Conservation (phyloP, 2,888 invertebrate genomes). For the Hirtodrosophila confusa region DNA sequence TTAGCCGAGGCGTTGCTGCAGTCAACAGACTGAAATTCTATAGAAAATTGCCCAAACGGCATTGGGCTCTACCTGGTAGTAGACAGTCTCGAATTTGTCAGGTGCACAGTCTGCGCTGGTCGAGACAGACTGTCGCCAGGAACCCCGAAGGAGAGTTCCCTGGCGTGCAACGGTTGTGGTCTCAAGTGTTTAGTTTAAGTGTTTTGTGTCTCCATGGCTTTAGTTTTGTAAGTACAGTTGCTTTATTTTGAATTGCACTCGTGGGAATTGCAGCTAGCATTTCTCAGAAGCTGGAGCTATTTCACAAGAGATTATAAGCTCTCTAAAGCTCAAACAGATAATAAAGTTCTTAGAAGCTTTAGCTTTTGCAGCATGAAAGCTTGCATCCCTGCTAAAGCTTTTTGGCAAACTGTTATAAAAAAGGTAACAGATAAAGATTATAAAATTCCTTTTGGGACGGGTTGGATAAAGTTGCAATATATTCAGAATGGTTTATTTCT, state of each 20-base stretch:
- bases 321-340: too few species aligned
- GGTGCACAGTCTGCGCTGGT: constrained; percentile 53
- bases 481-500: too few species aligned
- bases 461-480: too few species aligned
- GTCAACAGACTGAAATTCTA: constrained; percentile 53
- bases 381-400: too few species aligned
- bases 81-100: constrained; percentile 50
- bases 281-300: too few species aligned
- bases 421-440: too few species aligned
- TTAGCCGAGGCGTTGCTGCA: constrained; percentile 69
- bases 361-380: too few species aligned
- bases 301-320: too few species aligned
- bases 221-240: not conserved
- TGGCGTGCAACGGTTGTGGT: constrained; percentile 69
- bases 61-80: constrained; percentile 50
- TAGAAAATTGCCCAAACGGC: constrained; percentile 54
- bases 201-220: constrained; percentile 10
- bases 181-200: constrained; percentile 65
- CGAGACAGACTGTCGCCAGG: constrained; percentile 77
- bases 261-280: too few species aligned
- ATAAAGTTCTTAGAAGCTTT: too few species aligned
- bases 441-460: too few species aligned
- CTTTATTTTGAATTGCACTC: not conserved
- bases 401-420: too few species aligned
- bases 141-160: constrained; percentile 32